Conservation (phyloP, 2,797 vertebrate genomes). For the Argya squamiceps region DNA sequence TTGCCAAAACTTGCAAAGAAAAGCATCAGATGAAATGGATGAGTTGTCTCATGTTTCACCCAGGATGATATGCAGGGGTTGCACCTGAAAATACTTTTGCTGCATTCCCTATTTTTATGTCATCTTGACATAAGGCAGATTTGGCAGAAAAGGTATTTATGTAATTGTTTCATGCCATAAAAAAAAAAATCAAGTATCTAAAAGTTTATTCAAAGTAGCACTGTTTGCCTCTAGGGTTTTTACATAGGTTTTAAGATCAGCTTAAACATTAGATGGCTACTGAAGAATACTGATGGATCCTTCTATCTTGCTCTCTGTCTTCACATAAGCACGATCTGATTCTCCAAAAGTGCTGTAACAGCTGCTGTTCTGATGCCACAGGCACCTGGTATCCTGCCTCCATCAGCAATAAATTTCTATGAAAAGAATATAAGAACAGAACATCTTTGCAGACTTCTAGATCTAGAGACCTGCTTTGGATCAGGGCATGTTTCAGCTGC, state of each 20-base stretch:
- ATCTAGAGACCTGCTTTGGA: neutral
- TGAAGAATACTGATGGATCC: neutral
- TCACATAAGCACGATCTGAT: neutral
- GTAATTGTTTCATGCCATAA: neutral
- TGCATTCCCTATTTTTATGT: neutral
- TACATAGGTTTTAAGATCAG: neutral
- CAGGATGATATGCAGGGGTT: neutral
- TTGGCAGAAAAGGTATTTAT: neutral
- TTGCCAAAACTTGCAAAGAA: neutral
- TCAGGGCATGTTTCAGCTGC: neutral
- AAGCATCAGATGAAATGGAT: neutral
- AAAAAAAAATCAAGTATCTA: neutral
- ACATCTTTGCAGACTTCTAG: neutral
- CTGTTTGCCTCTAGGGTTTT: neutral
- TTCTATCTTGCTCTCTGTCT: neutral
- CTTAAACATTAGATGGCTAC: neutral
- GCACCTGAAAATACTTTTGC: constrained; percentile 10
- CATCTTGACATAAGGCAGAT: neutral
- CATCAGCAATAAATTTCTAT: neutral
- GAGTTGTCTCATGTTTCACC: neutral
- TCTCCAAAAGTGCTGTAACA: neutral
- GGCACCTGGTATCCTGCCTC: neutral
- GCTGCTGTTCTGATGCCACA: neutral
- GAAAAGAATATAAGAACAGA: neutral
- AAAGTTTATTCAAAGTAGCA: neutral